Conservation (phyloP, 2,888 invertebrate species). For the Oligia strigilis region DNA sequence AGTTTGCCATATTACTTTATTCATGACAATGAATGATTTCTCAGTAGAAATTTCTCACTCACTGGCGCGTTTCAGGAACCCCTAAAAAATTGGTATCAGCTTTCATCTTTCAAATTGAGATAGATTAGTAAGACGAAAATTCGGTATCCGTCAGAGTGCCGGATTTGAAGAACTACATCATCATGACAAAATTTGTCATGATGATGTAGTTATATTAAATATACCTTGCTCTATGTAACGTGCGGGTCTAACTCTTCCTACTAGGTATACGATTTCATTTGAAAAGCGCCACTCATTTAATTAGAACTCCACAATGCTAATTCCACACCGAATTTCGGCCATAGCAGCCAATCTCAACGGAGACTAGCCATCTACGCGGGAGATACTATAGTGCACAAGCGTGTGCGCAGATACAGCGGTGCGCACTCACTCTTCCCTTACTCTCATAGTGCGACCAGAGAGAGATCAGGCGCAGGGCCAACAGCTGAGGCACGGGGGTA, state of each 20-base stretch:
- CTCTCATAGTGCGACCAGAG: not conserved
- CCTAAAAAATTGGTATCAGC: not conserved
- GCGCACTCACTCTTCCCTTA: not conserved
- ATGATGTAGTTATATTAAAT: too few species aligned
- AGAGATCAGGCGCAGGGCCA: not conserved
- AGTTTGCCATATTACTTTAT: not conserved
- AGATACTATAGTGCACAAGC: not conserved
- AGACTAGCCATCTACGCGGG: not conserved
- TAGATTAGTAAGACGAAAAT: not conserved
- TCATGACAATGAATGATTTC: not conserved
- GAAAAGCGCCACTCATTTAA: not conserved
- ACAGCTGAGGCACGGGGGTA: not conserved
- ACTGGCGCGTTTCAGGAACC: not conserved
- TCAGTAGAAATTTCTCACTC: too few species aligned
- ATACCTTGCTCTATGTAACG: not conserved
- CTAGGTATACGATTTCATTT: not conserved
- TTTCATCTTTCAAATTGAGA: not conserved
- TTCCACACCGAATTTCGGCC: not conserved
- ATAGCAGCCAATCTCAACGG: not conserved
- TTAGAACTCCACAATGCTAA: not conserved
- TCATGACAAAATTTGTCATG: too few species aligned
- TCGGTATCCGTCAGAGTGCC: not conserved
- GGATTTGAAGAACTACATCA: not conserved
- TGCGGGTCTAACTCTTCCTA: not conserved
- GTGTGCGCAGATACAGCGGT: not conserved